phyloP scores from a whole-genome alignment of 2,888 invertebrate species.

The Bimastos eiseni region DNA sequence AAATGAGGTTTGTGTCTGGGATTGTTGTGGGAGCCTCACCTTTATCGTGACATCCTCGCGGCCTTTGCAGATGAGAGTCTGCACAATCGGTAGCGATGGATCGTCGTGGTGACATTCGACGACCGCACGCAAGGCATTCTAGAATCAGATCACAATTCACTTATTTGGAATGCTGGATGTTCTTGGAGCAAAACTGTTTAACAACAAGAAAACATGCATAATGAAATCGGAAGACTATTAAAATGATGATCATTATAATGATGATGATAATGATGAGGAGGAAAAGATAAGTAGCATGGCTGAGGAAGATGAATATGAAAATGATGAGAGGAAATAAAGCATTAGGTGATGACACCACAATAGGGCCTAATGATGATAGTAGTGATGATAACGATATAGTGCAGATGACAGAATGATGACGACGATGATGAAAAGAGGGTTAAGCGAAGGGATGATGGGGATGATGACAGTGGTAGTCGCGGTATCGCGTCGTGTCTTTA shows the following conservation, averaged over 20 bases:
- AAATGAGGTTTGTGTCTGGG: too few relatives aligned
- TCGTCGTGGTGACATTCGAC: slow-evolving; percentile 80
- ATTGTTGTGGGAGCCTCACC: slow-evolving; percentile 66
- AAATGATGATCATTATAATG: too few relatives aligned
- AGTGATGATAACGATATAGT: too few relatives aligned
- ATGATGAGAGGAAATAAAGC: too few relatives aligned
- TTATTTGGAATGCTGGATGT: neutral
- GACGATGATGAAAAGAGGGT: too few relatives aligned
- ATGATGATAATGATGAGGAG: neutral
- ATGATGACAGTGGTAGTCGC: neutral
- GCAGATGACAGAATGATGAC: too few relatives aligned
- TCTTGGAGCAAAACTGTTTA: neutral
- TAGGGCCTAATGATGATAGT: too few relatives aligned
- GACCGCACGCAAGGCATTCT: slow-evolving; percentile 94
- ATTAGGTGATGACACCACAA: too few relatives aligned
- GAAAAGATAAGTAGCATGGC: neutral
- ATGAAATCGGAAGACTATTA: too few relatives aligned
- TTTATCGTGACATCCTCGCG: slow-evolving; percentile 95
- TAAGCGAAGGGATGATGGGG: neutral
- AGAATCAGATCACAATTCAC: slow-evolving; percentile 27
- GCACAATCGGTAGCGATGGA: slow-evolving; percentile 76
- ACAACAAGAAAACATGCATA: neutral
- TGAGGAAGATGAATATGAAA: too few relatives aligned
- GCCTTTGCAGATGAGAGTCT: slow-evolving; percentile 82
- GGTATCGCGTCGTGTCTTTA: too few relatives aligned